Evolutionary conservation across 2,113 vertebrate genomes (phyloP).

Genomic region (Nyctereutes procyonoides): DNA sequence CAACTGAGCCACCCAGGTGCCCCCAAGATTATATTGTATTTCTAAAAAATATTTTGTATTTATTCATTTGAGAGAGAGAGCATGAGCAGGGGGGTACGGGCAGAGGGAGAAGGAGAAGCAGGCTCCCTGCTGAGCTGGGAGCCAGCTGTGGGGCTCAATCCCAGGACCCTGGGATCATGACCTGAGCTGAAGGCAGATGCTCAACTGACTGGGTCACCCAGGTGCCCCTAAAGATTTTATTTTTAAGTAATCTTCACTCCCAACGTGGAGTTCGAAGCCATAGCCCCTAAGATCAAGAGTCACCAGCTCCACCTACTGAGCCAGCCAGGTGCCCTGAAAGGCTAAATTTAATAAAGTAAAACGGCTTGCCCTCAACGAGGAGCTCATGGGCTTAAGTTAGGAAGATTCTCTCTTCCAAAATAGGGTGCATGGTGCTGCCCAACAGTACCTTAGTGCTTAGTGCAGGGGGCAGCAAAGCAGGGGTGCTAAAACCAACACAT

Average conservation of each 20-base stretch:
- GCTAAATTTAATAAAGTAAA: not conserved
- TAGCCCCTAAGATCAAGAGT: not conserved
- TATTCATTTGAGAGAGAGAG: not conserved
- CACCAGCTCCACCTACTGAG: not conserved
- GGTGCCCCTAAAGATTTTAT: not conserved
- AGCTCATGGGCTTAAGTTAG: not conserved
- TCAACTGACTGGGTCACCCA: not conserved
- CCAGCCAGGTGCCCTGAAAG: not conserved
- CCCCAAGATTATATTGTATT: too few species aligned
- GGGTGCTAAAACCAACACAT: not conserved
- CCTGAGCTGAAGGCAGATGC: too few species aligned
- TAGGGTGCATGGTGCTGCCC: not conserved
- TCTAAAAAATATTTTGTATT: too few species aligned
- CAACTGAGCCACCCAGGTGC: not conserved
- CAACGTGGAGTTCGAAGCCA: not conserved
- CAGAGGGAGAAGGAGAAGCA: too few species aligned
- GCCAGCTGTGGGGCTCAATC: too few species aligned
- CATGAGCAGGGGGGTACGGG: not conserved
- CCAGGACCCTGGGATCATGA: too few species aligned
- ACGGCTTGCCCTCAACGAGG: not conserved
- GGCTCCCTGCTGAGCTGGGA: too few species aligned
- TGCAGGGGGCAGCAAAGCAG: not conserved
- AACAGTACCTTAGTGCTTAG: not conserved
- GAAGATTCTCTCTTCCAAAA: not conserved
- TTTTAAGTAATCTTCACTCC: not conserved